Evolutionary conservation across 2,113 vertebrate species (phyloP), one percentile per base, ranked within the genome.

Genomic region (Trematocara variabile): DNA sequence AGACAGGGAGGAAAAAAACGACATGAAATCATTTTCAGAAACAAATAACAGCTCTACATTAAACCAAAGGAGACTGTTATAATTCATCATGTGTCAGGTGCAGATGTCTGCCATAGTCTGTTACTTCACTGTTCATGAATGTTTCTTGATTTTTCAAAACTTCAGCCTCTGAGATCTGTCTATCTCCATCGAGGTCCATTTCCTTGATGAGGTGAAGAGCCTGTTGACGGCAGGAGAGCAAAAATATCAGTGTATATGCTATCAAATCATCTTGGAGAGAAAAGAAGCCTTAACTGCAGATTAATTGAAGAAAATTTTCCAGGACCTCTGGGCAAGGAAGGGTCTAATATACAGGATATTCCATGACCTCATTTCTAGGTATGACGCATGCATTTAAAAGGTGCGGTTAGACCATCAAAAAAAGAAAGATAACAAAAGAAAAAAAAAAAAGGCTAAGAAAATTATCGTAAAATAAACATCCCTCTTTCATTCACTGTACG

Each of bases 41-140:
- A 60, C 55, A 84, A 77, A 70, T 22, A 1, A n/a, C 48, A 84
- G 63, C 6, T 53, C 41, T n/a, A 52, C 18, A 41, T 39, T 34
- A 37, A 22, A 77, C 9, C 52, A 28, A 22, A 77, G 44, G 3
- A 33, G 12, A 9, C 4, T 2, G 58, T 84, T 95, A 97, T 48
- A 97, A 85, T 89, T 96, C 96, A 85, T 96, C 95, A 6, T 96
- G 96, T 14, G 90, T 79, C n/a, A 88, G 46, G 5, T 96, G 95
- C 60, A 97, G 92, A 81, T 97, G 98, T 80, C 98, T 95, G 82
- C 98, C 98, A 3, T 98, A 99, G 93, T 99, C 98, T 0, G 98
- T 99, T 55, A 98, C 98, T 96, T 99, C 98, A 0, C 98, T 99
- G 94, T 97, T 97, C 84, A 99, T 96, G 86, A 99, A 99, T 60